phyloP scores from a whole-genome alignment of 2,888 invertebrate species.

The Tetanocera ferruginea region DNA sequence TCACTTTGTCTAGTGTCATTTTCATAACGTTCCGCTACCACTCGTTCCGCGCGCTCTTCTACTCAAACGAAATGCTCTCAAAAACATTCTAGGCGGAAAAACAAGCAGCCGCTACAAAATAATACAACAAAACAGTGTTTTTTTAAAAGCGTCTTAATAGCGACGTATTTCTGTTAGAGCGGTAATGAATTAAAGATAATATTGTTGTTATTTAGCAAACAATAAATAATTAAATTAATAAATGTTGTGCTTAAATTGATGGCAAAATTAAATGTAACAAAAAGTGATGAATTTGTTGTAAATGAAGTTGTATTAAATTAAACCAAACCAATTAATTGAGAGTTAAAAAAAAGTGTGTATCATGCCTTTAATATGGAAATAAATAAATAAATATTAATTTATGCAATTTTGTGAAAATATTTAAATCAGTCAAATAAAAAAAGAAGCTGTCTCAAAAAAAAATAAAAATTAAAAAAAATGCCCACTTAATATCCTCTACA shows the following conservation, averaged over 20 bases:
- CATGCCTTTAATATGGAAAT: background rate
- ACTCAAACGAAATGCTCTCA: background rate
- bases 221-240: background rate
- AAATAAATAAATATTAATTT: background rate
- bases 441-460: background rate
- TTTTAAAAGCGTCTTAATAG: constrained; percentile 14
- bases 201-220: background rate
- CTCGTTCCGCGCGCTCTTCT: background rate
- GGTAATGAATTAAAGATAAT: background rate
- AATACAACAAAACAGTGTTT: constrained; percentile 22
- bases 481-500: background rate
- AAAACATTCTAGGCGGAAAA: background rate
- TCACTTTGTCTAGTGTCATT: background rate
- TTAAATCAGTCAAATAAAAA: background rate
- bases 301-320: no score
- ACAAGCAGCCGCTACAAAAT: constrained; percentile 3
- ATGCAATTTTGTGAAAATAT: background rate
- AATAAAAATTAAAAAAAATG: background rate
- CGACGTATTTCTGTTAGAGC: constrained; percentile 14
- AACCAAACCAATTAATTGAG: background rate
- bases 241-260: background rate
- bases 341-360: background rate
- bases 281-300: no score
- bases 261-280: background rate
- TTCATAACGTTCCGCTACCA: background rate